phyloP scores from a whole-genome alignment of 2,888 invertebrate genomes.

The Drosophila rubida region DNA sequence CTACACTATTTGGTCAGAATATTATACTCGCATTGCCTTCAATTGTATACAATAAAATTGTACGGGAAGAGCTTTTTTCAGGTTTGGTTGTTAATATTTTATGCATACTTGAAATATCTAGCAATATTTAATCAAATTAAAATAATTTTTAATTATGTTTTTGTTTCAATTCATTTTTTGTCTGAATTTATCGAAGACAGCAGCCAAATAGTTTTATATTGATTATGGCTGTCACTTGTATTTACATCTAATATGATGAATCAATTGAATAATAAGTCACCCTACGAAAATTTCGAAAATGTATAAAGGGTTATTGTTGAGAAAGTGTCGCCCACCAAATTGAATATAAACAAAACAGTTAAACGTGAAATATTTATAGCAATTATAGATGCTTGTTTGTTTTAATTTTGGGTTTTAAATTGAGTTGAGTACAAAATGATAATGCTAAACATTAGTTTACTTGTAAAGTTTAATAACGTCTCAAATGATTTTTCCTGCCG shows the following conservation, averaged over 20 bases:
- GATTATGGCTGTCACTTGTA: no score
- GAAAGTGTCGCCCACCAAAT: not conserved
- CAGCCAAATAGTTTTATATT: no score
- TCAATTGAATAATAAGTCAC: no score
- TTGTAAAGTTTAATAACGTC: constrained; percentile 18
- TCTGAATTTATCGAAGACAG: no score
- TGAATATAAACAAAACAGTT: constrained; percentile 15
- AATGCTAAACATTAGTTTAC: constrained; percentile 18
- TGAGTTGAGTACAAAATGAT: constrained; percentile 42
- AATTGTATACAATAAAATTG: not conserved
- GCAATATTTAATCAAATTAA: no score
- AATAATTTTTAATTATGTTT: no score
- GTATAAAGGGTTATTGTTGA: no score
- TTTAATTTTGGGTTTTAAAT: constrained; percentile 13
- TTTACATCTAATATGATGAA: no score
- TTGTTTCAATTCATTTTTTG: no score
- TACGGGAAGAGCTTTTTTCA: not conserved
- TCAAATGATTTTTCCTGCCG: constrained; percentile 12
- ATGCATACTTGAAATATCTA: no score
- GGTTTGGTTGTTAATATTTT: no score
- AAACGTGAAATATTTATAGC: constrained; percentile 50
- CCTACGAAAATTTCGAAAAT: no score
- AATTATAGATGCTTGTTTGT: constrained; percentile 34
- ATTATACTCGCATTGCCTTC: not conserved
- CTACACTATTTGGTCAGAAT: not conserved